Evolutionary conservation across 1,140 invertebrate genomes (phyloP), one percentile per base, ranked within the genome.

Genomic region (Pseudomyrmex concolor): DNA sequence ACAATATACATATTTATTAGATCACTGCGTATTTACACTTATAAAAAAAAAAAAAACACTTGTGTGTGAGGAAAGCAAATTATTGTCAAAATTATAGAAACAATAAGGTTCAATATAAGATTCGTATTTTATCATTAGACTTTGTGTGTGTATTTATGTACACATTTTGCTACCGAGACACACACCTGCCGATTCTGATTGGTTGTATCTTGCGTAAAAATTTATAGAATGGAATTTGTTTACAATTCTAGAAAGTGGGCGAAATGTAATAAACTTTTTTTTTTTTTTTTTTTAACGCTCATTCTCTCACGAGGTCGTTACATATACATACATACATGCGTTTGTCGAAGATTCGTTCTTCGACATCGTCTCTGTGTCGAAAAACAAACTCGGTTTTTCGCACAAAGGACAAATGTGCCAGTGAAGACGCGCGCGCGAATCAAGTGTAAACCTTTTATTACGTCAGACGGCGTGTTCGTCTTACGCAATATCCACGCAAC

Each of bases 111-210:
- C 54, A 76, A 70, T 85, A 84, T 86, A 86, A 86, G 85, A 87
- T 87, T 87, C 82, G 83, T 88, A 88, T 88, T 88, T 87, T 81
- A 84, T 43, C 84, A 88, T 84, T 66, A 57, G 70, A 78, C 22
- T 15, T 67, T 68, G 34, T 85, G 77, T 85, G 73, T 70, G 22
- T 76, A 86, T 83, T 73, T 70, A 13, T 60, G 78, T 59, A 78
- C 83, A 60, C 45, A 59, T 48, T 59, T 34, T 34, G 34, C 34
- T 34, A 34, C 5, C 1, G 34, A 34, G 34, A 34, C 34, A 5
- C 34, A 5, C 60, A 51, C 74, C 73, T 80, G 45, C 60, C 17
- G 19, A 59, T 51, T 84, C 25, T 34, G 43, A 60, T 80, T 63
- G 25, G 22, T 45, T 55, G 13, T n/a, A 10, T 48, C 34, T 60